Conservation (phyloP, 2,797 vertebrate species). For the Amblyopsis hoosieri region DNA sequence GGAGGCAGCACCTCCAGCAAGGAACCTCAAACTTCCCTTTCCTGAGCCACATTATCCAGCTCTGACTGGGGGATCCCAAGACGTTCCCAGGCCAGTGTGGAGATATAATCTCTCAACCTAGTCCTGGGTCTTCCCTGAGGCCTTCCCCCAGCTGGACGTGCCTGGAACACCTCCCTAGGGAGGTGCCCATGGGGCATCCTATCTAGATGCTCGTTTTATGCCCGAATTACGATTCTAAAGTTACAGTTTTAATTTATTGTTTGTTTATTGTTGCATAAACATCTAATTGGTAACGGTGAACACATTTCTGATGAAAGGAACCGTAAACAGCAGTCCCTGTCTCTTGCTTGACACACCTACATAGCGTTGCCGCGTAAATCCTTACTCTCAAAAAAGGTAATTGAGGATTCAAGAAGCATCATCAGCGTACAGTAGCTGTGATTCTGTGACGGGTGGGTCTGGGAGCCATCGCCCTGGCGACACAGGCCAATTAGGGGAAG, state of each 20-base stretch:
- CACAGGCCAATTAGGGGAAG: slow-evolving; percentile 67
- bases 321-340: neutral
- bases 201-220: slow-evolving; percentile 1
- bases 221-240: neutral
- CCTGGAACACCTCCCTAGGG: too few species aligned
- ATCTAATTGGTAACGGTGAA: too few species aligned
- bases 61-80: too few species aligned
- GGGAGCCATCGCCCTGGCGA: slow-evolving; percentile 58
- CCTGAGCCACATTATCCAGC: too few species aligned
- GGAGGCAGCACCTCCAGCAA: too few species aligned
- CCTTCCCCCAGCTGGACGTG: too few species aligned
- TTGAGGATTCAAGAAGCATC: slow-evolving; percentile 52
- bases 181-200: neutral
- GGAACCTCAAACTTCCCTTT: too few species aligned
- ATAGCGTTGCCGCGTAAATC: slow-evolving; percentile 22
- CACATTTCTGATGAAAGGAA: too few species aligned
- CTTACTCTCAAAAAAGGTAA: slow-evolving; percentile 68
- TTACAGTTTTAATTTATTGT: neutral
- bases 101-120: too few species aligned
- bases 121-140: too few species aligned
- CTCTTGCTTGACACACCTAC: slow-evolving; percentile 56
- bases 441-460: slow-evolving; percentile 66
- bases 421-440: slow-evolving; percentile 52
- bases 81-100: too few species aligned
- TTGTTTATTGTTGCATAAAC: too few species aligned